These are phyloP conservation scores for Sterrhoptilus dennistouni DNA, from an alignment of 2,113 vertebrate genomes.

Conservation along the genomic window DNA sequence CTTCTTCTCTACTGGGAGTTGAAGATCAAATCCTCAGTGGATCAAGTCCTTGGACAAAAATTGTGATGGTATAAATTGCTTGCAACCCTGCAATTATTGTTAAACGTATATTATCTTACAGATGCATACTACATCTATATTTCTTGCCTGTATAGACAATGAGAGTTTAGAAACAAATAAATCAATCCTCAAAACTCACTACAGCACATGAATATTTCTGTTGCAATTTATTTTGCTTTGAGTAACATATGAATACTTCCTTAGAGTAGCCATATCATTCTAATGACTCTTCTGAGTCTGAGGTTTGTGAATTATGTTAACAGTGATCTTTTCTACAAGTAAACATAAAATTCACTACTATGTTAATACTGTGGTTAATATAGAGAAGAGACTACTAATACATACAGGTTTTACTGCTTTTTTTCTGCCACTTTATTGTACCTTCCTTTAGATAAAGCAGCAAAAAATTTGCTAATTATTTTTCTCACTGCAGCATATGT, in stretches of 20 bases:
- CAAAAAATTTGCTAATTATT: constrained; percentile 30
- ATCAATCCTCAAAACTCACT: not conserved
- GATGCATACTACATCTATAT: not conserved
- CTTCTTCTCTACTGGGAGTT: not conserved
- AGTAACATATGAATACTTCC: not conserved
- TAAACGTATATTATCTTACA: not conserved
- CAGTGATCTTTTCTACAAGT: not conserved
- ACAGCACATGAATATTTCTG: not conserved
- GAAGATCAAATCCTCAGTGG: not conserved
- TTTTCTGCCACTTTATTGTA: not conserved
- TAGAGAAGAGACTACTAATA: constrained; percentile 11
- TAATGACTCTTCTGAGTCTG: not conserved
- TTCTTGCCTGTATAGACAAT: not conserved
- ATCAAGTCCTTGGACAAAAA: not conserved
- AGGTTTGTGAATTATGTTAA: not conserved
- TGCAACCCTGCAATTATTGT: not conserved
- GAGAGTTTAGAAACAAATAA: not conserved
- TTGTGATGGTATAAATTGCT: not conserved
- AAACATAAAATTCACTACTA: constrained; percentile 27
- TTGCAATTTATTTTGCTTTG: not conserved
- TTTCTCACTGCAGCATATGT: not conserved
- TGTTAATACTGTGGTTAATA: not conserved
- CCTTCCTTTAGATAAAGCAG: not conserved
- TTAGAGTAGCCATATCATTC: not conserved
- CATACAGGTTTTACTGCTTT: not conserved